Base-by-base conservation (phyloP, 2,797 vertebrate genomes). In the Vireo griseus region DNA sequence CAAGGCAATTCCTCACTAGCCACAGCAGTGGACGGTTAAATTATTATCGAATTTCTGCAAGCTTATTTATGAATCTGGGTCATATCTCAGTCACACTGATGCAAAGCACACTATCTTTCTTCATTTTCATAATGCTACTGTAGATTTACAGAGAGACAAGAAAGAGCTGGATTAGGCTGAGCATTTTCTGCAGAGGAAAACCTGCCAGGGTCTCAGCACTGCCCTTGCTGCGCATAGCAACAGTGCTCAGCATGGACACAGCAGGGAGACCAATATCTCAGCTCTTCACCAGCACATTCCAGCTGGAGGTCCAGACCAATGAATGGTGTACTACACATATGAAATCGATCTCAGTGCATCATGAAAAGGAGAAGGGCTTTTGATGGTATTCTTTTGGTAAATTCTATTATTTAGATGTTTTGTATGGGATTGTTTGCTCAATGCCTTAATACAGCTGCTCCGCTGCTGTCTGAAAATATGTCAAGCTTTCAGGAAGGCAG, bases 391-490 rank as follows among this genome's bases (percentile, higher is more conserved):
- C 67, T 81, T 95, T 63, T 61, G 13, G 62, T 65, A 52, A 74
- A 76, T 94, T 91, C 11, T 68, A 25, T 89, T 86, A 80, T 86
- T 91, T 83, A 58, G 47, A 12, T 61, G 16, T 40, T 88, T 83
- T 69, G 21, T 45, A 31, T 33, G 55, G 33, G 31, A 6, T 58
- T 88, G 58, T 37, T 92, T 77, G 17, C 37, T 89, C 45, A 51
- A 29, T 51, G 37, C 47, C 54, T 92, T 74, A 86, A 67, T 24
- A 67, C 78, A 93, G 72, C 39, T 93, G 75, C 78, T 68, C 71
- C 92, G 39, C 68, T 87, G 22, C 67, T 74, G 12, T 79, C 84
- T 92, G 92, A 89, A 93, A 97, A 92, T 58, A 85, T 1, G 9
- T 80, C 67, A 92, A 79, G 48, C 67, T 79, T 37, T 93, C 92